Conservation (phyloP, 2,113 vertebrate species). For the Nibea albiflora region DNA sequence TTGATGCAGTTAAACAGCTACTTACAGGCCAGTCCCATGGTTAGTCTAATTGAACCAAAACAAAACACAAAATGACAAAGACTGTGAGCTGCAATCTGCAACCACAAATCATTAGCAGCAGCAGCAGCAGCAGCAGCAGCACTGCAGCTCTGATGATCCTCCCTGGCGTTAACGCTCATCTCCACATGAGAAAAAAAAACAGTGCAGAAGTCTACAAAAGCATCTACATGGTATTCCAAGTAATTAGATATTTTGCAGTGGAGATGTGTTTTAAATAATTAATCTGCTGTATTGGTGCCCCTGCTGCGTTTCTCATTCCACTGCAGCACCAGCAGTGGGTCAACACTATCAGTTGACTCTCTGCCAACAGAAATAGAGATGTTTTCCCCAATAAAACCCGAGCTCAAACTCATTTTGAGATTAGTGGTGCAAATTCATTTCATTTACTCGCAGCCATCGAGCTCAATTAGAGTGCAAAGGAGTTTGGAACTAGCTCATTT, state of each 20-base stretch:
- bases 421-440: constrained; percentile 52
- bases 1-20: constrained; percentile 70
- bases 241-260: constrained; percentile 71
- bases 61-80: constrained; percentile 49
- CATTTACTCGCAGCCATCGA: constrained; percentile 48
- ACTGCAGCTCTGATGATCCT: constrained; percentile 30
- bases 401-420: constrained; percentile 47
- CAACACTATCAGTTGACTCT: constrained; percentile 52
- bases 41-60: constrained; percentile 65
- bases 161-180: constrained; percentile 1
- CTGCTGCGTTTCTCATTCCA: constrained; percentile 66
- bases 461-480: constrained; percentile 52
- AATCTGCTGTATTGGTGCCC: constrained; percentile 66
- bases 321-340: constrained; percentile 73
- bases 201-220: constrained; percentile 12
- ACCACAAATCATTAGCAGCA: constrained; percentile 60
- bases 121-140: constrained; percentile 15
- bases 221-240: constrained; percentile 39
- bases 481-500: constrained; percentile 48
- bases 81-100: constrained; percentile 42
- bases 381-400: constrained; percentile 26
- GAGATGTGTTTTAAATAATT: constrained; percentile 77
- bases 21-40: constrained; percentile 48
- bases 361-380: constrained; percentile 55
- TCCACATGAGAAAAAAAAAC: not conserved